Conservation (phyloP, 1,140 invertebrate species). For the Drosophila ananassae region DNA sequence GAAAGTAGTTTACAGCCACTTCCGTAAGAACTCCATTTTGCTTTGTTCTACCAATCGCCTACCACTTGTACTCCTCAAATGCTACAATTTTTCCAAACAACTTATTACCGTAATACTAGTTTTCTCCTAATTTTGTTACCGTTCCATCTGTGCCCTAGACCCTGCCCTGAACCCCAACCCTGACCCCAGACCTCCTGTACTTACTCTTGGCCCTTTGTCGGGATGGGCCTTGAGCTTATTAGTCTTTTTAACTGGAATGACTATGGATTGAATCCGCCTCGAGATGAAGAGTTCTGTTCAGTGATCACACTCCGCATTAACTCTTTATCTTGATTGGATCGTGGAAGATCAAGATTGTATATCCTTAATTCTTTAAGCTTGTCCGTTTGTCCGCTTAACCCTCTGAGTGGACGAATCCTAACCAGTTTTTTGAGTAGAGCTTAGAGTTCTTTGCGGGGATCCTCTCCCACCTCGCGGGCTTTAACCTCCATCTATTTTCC, state of each 20-base stretch:
- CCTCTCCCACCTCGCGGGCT: neutral
- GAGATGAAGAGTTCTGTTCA: too few species aligned
- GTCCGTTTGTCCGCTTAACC: too few species aligned
- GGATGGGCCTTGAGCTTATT: too few species aligned
- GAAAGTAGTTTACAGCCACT: slow-evolving; percentile 60
- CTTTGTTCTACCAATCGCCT: slow-evolving; percentile 33
- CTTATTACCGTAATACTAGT: slow-evolving; percentile 25
- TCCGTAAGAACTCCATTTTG: slow-evolving; percentile 63
- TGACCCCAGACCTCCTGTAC: neutral
- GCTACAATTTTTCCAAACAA: slow-evolving; percentile 17
- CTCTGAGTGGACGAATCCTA: too few species aligned
- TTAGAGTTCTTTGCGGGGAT: too few species aligned
- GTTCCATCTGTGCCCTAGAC: slow-evolving; percentile 28
- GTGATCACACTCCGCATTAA: too few species aligned
- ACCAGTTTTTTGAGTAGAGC: too few species aligned
- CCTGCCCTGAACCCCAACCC: slow-evolving; percentile 4
- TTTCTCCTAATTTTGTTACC: slow-evolving; percentile 12
- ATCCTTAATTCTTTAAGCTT: too few species aligned
- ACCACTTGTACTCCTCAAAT: slow-evolving; percentile 27
- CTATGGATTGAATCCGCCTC: too few species aligned
- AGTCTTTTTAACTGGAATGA: too few species aligned
- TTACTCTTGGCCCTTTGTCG: neutral
- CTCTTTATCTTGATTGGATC: too few species aligned
- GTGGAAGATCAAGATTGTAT: too few species aligned
- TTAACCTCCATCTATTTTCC: neutral